A percentile compares a stretch with the other conserved stretches of the same genome.
phyloP scores from a whole-genome alignment of 2,113 vertebrate genomes.

The Alectura lathami region DNA sequence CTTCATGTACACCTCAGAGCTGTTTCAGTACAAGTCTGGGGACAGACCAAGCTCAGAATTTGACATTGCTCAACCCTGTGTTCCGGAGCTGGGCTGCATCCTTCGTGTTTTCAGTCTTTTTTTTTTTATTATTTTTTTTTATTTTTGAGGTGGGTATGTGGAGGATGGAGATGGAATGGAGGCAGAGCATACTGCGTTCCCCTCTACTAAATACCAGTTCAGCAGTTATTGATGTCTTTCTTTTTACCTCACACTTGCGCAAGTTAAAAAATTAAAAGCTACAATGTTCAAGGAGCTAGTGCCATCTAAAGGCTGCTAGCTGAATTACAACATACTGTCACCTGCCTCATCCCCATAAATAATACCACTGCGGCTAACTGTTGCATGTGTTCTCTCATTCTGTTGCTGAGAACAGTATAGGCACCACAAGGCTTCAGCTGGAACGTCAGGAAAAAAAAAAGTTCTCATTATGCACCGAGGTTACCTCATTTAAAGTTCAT shows the following conservation, averaged over 20 bases:
- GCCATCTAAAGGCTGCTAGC: slow-evolving; percentile 67
- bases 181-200: not conserved
- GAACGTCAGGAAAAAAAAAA: not conserved
- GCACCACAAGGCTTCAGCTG: not conserved
- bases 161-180: accelerated
- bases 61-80: not conserved
- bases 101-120: not conserved
- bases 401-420: not conserved
- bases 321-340: slow-evolving; percentile 18
- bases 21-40: not conserved
- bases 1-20: not conserved
- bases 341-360: accelerated
- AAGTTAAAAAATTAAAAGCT: not conserved
- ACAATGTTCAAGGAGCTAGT: slow-evolving; percentile 35
- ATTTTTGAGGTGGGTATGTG: accelerated
- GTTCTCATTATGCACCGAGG: not conserved
- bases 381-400: not conserved
- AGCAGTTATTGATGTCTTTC: not conserved
- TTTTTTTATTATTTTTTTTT: too few species aligned
- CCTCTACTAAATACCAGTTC: not conserved
- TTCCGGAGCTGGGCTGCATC: not conserved
- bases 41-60: not conserved
- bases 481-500: not conserved
- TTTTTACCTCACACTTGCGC: not conserved
- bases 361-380: not conserved